Conservation (phyloP, 2,797 vertebrate genomes). For the Anisognathus igniventris region DNA sequence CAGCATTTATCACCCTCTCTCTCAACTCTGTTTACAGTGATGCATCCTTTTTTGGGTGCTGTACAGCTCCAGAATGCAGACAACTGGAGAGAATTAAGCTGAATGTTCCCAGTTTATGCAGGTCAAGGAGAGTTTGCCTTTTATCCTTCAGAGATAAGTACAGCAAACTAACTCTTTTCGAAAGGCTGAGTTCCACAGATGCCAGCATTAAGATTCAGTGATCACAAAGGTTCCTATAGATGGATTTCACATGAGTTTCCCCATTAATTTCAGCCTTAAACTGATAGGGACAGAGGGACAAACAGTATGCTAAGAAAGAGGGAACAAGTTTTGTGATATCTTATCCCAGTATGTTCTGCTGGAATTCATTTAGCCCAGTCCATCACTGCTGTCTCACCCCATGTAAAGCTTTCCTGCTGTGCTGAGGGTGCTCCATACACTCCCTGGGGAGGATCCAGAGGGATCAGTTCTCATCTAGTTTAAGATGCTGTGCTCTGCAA, state of each 20-base stretch:
- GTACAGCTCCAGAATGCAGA: background rate
- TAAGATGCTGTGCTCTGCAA: background rate
- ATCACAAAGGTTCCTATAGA: background rate
- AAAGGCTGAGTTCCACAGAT: background rate
- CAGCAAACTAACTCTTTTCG: background rate
- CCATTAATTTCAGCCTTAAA: background rate
- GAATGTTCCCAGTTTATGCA: slow-evolving; percentile 32
- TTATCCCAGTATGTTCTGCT: background rate
- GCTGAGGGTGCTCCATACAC: accelerated
- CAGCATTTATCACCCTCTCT: background rate
- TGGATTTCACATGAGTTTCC: background rate
- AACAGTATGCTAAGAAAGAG: accelerated
- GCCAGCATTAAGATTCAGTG: background rate
- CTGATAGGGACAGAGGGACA: background rate
- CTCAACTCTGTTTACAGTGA: background rate
- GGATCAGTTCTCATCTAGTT: background rate
- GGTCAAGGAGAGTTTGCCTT: slow-evolving; percentile 61
- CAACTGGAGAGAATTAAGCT: slow-evolving; percentile 40
- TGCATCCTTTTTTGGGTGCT: slow-evolving; percentile 30
- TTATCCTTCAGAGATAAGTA: slow-evolving; percentile 11
- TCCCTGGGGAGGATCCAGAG: background rate
- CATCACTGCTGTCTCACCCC: background rate
- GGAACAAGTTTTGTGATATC: background rate
- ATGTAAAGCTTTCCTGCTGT: accelerated
- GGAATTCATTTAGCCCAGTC: background rate